Conservation (phyloP, 2,113 vertebrate genomes). For the Apodemus speciosus region DNA sequence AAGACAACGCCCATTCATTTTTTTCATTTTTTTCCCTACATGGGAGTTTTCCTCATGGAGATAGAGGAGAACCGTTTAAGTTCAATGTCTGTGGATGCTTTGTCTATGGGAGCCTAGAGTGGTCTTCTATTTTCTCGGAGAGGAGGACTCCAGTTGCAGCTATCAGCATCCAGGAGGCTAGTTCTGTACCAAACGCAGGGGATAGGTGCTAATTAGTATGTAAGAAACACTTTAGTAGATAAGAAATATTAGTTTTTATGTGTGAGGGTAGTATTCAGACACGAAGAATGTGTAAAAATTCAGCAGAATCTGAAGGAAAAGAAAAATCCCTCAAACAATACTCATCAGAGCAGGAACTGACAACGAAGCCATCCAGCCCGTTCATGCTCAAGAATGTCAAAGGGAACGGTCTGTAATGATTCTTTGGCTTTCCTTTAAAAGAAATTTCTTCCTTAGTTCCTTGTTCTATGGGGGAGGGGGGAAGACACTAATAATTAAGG, state of each 20-base stretch:
- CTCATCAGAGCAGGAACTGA: conserved; percentile 38
- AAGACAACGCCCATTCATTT: conserved; percentile 45
- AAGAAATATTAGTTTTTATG: conserved; percentile 25
- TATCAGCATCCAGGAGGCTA: conserved; percentile 37
- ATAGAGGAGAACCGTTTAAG: conserved; percentile 61
- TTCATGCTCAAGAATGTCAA: conserved; percentile 75
- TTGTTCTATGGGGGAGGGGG: conserved; percentile 61
- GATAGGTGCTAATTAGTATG: neutral
- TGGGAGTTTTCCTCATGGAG: conserved; percentile 56
- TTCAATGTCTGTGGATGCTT: conserved; percentile 54
- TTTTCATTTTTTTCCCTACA: conserved; percentile 22
- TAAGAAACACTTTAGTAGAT: conserved; percentile 9
- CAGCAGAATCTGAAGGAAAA: conserved; percentile 43
- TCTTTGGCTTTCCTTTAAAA: conserved; percentile 76
- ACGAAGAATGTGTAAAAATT: conserved; percentile 56
- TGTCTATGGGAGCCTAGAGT: conserved; percentile 52
- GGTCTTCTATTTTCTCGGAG: conserved; percentile 16
- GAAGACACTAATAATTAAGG: conserved; percentile 72
- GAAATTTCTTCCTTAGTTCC: conserved; percentile 64
- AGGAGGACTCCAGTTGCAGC: conserved; percentile 33
- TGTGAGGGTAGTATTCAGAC: neutral
- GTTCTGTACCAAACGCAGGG: conserved; percentile 34
- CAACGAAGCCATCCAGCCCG: conserved; percentile 32
- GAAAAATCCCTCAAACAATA: conserved; percentile 62
- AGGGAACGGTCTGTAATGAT: conserved; percentile 72